phyloP scores from a whole-genome alignment of 2,113 vertebrate genomes.

The Gavia stellata region DNA sequence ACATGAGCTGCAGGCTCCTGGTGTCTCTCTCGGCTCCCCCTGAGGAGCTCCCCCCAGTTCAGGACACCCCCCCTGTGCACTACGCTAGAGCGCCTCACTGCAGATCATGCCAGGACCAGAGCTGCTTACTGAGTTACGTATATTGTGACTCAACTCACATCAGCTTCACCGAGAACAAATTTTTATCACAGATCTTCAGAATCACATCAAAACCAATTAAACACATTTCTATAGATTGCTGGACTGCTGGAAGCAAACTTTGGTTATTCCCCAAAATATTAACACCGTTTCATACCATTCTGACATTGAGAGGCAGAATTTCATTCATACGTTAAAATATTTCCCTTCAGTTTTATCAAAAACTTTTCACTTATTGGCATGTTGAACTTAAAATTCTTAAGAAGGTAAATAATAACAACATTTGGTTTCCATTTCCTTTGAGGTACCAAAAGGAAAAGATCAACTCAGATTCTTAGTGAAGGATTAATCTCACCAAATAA shows the following conservation, averaged over 20 bases:
- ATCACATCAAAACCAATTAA: not conserved
- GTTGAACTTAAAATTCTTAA: not conserved
- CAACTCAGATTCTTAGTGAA: not conserved
- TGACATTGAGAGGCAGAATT: not conserved
- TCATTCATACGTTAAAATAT: not conserved
- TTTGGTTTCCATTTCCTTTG: not conserved
- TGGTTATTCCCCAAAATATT: not conserved
- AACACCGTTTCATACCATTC: not conserved
- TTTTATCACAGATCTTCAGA: not conserved
- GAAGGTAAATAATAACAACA: not conserved
- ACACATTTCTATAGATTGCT: not conserved
- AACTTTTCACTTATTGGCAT: not conserved
- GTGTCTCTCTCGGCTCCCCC: not conserved
- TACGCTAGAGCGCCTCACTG: fast-evolving
- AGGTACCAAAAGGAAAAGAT: not conserved
- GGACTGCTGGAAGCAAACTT: not conserved
- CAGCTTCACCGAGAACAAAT: not conserved
- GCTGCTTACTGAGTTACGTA: not conserved
- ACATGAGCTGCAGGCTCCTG: fast-evolving
- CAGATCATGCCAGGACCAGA: not conserved
- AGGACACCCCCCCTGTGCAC: not conserved
- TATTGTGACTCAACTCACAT: not conserved
- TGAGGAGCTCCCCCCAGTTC: not conserved
- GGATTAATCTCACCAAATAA: not conserved
- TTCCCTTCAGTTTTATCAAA: not conserved